phyloP scores from a whole-genome alignment of 2,888 invertebrate species.

The Phengaris alcon region DNA sequence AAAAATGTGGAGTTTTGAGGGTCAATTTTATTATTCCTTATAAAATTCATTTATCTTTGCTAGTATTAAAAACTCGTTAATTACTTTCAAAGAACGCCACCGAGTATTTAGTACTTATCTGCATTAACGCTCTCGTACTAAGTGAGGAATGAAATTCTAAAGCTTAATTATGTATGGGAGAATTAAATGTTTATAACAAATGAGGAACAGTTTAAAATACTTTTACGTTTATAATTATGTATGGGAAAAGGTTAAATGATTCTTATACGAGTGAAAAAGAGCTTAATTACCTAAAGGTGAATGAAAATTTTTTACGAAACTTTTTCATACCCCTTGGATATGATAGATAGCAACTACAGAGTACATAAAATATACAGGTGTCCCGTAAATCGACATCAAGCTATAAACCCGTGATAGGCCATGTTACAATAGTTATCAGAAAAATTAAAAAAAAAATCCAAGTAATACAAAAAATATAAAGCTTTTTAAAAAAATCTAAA shows the following conservation, averaged over 20 bases:
- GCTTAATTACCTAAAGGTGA: no score
- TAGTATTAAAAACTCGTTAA: conserved; percentile 23
- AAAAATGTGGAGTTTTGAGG: no score
- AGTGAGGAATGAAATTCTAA: conserved; percentile 13
- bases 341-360: no score
- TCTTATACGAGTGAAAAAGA: not conserved
- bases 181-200: not conserved
- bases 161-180: not conserved
- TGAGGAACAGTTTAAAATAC: not conserved
- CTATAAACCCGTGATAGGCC: no score
- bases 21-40: not conserved
- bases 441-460: no score
- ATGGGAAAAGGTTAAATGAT: not conserved
- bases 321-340: no score
- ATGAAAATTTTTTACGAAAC: no score
- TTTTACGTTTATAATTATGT: not conserved
- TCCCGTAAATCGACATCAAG: no score
- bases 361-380: no score
- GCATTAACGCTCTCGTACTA: conserved; percentile 15
- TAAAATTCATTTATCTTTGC: conserved; percentile 21
- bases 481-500: no score
- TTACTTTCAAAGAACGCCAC: conserved; percentile 18
- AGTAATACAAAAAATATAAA: no score
- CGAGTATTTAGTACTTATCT: conserved; percentile 19
- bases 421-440: no score